Evolutionary conservation across 2,797 vertebrate species (phyloP), one percentile per base, ranked within the genome.

Genomic region (Halcyon smyrnensis): DNA sequence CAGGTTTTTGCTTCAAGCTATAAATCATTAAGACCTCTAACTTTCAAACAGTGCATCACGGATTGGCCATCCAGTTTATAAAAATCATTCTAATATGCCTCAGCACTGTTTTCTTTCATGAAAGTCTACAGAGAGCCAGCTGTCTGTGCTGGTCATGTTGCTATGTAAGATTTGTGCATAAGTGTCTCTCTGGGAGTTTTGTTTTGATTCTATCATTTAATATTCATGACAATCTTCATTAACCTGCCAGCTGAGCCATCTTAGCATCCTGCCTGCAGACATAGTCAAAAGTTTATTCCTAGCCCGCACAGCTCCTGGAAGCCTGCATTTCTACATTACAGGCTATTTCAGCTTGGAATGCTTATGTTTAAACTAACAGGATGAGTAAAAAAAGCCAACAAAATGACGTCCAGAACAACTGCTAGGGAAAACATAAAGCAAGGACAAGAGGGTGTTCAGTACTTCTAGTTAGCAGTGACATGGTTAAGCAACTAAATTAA

Each of bases 201-300:
- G 91, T 78, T 96, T 95, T 82, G 74, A 65, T 88, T 89, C 69
- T 84, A 45, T 62, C 89, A 90, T 96, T 95, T 95, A 88, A 91
- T 95, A 95, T 96, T 96, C 87, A 95, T 91, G 93, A 84, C 88
- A 93, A 82, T 87, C 87, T 79, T 76, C 79, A 53, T 88, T 95
- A 93, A 95, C 89, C 73, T 90, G 87, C 89, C 79, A 85, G 84
- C 92, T 89, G 68, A 85, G 46, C 75, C 12, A 3, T 68, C 50
- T 78, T 28, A 81, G 75, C 73, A 92, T 91, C 87, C 87, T 93
- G 93, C 91, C 87, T 93, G 53, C 46, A 80, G 75, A 91, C 20
- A 81, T 84, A 78, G 76, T 69, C 69, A 65, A 11, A 94, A 92
- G 89, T 92, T 91, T 90, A 73, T 54, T 87, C 43, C 59, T 69